A percentile compares a stretch with the other conserved stretches of the same genome.
Conservation (phyloP, 2,113 vertebrate genomes). For the Brachionichthys hirsutus region DNA sequence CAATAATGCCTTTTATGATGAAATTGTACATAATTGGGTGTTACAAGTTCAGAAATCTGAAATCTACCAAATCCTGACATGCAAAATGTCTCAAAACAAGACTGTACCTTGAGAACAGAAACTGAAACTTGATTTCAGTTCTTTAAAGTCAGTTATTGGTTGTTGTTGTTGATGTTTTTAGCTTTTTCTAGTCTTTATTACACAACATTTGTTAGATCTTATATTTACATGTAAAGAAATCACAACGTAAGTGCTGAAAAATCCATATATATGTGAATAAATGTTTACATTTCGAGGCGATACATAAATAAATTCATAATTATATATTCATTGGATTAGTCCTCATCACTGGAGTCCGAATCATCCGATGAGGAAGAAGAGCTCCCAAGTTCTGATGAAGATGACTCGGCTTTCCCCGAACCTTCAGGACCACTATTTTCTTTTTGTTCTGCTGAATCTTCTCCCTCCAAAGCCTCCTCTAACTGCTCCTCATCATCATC, state of each 20-base stretch:
- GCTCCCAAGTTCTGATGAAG: constrained; percentile 90
- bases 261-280: constrained; percentile 79
- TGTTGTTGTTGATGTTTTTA: constrained; percentile 31
- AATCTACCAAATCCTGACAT: constrained; percentile 95
- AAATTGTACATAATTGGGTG: constrained; percentile 94
- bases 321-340: constrained; percentile 82
- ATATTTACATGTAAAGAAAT: constrained; percentile 97
- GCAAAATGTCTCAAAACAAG: constrained; percentile 97
- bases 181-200: constrained; percentile 81
- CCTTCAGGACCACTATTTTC: constrained; percentile 95
- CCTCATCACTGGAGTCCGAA: constrained; percentile 94
- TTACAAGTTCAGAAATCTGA: constrained; percentile 93
- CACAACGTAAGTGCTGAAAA: constrained; percentile 90
- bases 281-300: constrained; percentile 80
- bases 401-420: constrained; percentile 91
- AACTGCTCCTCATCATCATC: constrained; percentile 21
- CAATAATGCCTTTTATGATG: constrained; percentile 98
- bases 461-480: constrained; percentile 45
- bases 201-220: constrained; percentile 87
- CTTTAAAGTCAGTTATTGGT: constrained; percentile 69
- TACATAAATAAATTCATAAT: constrained; percentile 82
- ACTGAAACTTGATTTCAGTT: constrained; percentile 92
- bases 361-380: constrained; percentile 89
- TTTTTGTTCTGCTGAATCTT: constrained; percentile 77
- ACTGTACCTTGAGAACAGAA: constrained; percentile 95